phyloP scores from a whole-genome alignment of 1,140 invertebrate species.

The Leptinotarsa texana region DNA sequence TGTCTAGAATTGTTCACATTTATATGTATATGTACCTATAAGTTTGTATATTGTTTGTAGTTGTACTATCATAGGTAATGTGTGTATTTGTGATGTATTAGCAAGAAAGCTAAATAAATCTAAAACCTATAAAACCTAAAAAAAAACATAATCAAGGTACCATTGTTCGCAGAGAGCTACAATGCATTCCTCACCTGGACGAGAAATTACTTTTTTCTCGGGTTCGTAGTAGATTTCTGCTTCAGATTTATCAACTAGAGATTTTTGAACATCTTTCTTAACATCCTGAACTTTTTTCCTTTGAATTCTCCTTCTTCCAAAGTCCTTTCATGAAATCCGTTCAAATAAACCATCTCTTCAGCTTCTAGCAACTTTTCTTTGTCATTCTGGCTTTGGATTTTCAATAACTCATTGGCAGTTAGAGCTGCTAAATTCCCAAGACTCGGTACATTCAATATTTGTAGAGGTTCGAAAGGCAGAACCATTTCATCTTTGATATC shows the following conservation, averaged over 20 bases:
- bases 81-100: too few species aligned
- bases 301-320: conserved; percentile 85
- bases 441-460: conserved; percentile 91
- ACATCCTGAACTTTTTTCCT: conserved; percentile 93
- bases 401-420: conserved; percentile 82
- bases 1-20: too few species aligned
- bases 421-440: conserved; percentile 86
- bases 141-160: conserved; percentile 98
- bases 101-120: too few species aligned
- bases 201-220: conserved; percentile 93
- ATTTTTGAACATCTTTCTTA: conserved; percentile 88
- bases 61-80: too few species aligned
- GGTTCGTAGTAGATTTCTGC: conserved; percentile 97
- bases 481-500: conserved; percentile 93
- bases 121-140: too few species aligned
- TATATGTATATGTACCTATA: too few species aligned
- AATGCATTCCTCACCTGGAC: conserved; percentile 97
- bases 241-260: conserved; percentile 74
- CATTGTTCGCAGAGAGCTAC: conserved; percentile 99
- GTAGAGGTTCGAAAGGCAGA: conserved; percentile 69
- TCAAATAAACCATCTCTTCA: conserved; percentile 95
- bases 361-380: conserved; percentile 91
- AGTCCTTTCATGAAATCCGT: conserved; percentile 93
- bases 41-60: too few species aligned
- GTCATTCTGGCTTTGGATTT: conserved; percentile 98